These are phyloP conservation scores for Chloroclysta siterata DNA, from an alignment of 2,888 invertebrate genomes.

Conservation along the genomic window DNA sequence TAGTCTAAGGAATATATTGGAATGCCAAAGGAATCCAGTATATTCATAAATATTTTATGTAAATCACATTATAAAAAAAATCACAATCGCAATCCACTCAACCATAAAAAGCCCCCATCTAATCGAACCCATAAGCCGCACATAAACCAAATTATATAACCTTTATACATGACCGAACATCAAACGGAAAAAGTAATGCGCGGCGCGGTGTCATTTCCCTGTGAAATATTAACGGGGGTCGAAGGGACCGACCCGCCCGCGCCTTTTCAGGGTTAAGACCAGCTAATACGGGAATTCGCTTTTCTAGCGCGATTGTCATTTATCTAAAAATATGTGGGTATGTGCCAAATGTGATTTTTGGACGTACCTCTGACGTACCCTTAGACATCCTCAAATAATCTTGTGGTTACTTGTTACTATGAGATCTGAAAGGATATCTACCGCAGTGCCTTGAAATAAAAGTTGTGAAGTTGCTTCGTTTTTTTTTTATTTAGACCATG, in stretches of 20 bases:
- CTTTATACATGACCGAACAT: slow-evolving; percentile 73
- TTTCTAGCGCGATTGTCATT: slow-evolving; percentile 16
- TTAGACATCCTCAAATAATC: too few species aligned
- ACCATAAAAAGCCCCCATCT: slow-evolving; percentile 36
- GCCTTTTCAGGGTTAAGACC: slow-evolving; percentile 75
- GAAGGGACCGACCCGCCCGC: slow-evolving; percentile 58
- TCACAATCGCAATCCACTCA: slow-evolving; percentile 26
- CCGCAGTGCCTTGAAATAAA: too few species aligned
- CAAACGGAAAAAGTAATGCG: slow-evolving; percentile 82
- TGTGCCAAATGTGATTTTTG: too few species aligned
- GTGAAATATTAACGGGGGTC: slow-evolving; percentile 78
- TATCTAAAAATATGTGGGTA: neutral
- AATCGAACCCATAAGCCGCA: slow-evolving; percentile 43
- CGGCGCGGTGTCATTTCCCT: slow-evolving; percentile 69
- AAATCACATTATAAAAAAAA: slow-evolving; percentile 3
- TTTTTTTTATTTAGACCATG: too few species aligned
- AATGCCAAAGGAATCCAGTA: too few species aligned
- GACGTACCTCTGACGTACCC: too few species aligned
- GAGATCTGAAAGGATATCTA: too few species aligned
- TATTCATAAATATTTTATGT: neutral
- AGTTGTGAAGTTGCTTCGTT: too few species aligned
- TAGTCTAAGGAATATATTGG: too few species aligned
- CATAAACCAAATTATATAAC: slow-evolving; percentile 73
- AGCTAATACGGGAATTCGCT: slow-evolving; percentile 59
- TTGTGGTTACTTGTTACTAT: too few species aligned